These are phyloP conservation scores for Drosophila guanche DNA, from an alignment of 1,140 invertebrate genomes.

Conservation along the genomic window DNA sequence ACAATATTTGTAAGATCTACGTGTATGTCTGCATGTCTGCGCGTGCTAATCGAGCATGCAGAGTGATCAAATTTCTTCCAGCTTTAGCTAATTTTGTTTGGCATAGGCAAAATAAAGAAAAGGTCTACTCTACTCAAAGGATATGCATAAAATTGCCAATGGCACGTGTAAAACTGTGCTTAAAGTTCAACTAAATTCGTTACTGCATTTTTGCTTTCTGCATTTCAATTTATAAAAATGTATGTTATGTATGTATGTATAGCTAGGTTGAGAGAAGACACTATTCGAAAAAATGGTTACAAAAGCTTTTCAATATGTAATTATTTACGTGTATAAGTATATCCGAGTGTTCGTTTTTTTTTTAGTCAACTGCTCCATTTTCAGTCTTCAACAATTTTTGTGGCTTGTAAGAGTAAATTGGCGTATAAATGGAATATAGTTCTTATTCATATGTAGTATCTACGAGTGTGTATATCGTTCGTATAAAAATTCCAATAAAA, in stretches of 20 bases:
- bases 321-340: constrained; percentile 3
- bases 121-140: constrained; percentile 47
- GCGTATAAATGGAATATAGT: constrained; percentile 60
- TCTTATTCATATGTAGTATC: constrained; percentile 29
- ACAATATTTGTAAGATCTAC: constrained; percentile 68
- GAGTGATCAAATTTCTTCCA: constrained; percentile 31
- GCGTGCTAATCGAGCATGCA: constrained; percentile 48
- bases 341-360: constrained; percentile 29
- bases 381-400: constrained; percentile 69
- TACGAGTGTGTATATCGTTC: constrained; percentile 29
- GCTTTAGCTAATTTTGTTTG: constrained; percentile 31
- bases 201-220: constrained; percentile 43
- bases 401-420: constrained; percentile 73
- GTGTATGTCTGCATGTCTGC: constrained; percentile 30
- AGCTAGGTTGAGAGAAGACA: constrained; percentile 43
- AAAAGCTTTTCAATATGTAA: constrained; percentile 53
- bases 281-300: constrained; percentile 60
- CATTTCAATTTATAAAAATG: constrained; percentile 16
- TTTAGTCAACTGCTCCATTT: constrained; percentile 60
- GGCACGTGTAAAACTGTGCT: constrained; percentile 67
- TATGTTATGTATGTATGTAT: constrained; percentile 28
- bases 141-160: constrained; percentile 76
- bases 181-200: constrained; percentile 79
- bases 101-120: constrained; percentile 50
- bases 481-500: constrained; percentile 67